Evolutionary conservation across 2,888 invertebrate genomes (phyloP), one percentile per base, ranked within the genome.

Genomic region (Apoda limacodes): DNA sequence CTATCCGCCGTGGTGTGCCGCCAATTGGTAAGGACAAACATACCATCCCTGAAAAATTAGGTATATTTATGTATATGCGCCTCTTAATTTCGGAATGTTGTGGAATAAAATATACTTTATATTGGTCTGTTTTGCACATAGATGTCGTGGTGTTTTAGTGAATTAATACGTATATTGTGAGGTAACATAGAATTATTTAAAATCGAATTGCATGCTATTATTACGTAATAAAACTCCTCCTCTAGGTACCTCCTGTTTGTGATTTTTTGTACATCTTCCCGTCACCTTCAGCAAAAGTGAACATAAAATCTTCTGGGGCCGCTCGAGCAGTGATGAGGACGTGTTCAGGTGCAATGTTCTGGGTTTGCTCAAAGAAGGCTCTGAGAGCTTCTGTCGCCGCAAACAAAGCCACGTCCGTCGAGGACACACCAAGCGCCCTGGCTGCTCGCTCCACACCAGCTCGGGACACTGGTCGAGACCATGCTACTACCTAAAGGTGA

Each of bases 401-500:
- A 26, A 84, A 82, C 4, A 90, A 59, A 1, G 86, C 65, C 12
- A 89, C 76, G 52, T 88, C 89, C 0, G 86, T 84, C 25, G 85
- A 82, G 0, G 86, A 83, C 0, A 86, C 85, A 2, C 83, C 85
- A 0, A 86, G 81, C 1, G 83, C 81, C 6, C 72, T 72, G 0
- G 86, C 83, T 3, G 88, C 84, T 17, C 82, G 75, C 28, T 82
- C 82, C 5, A 90, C 64, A 9, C 78, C 60, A 1, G 82, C 82
- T 4, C 83, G 63, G 5, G 85, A 70, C 0, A 89, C 82, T 0
- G 86, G 83, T 0, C 85, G 83, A 0, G 89, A 89, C 89, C 90
- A 90, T 1, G 87, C 84, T 2, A 87, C 84, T 2, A 88, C 86
- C 78, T 78, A 34, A n/a, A n/a, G n/a, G n/a, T n/a, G n/a, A n/a